Base-by-base conservation (phyloP, 2,888 invertebrate species). In the Dendrolimus houi region DNA sequence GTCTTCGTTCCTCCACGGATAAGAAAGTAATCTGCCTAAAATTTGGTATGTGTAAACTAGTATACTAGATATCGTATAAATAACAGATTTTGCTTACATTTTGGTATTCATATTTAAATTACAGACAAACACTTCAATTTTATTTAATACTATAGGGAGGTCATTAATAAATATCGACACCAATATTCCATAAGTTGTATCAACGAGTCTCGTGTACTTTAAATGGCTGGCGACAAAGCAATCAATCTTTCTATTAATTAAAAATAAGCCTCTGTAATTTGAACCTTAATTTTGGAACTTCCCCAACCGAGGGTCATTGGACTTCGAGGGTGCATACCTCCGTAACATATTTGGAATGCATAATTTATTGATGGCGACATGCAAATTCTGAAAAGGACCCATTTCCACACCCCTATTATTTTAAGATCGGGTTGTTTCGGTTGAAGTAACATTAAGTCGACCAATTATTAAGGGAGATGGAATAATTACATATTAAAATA, bases 301-400 rank as follows among this genome's bases (percentile, higher is more conserved):
- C 79, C 79, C 79, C 77, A 77, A 76, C 76, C 72, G 74, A 74
- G 73, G 75, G 75, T 71, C 74, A 78, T 79, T 70, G 59, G 63
- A 66, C 66, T 71, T 72, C 69, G 67, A 63, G 70, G 75, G 79
- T 69, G 78, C 75, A 65, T 74, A 74, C 69, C 70, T 72, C 75
- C 77, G 75, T 76, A 76, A 74, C 74, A 78, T 77, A 77, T 78
- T 77, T 75, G 71, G 64, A 75, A 81, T 81, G 77, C 75, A 73
- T 80, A 85, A 84, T 83, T 81, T 81, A 80, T 74, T 77, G 74
- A 53, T 55, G 55, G 53, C 54, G 54, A 55, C 42, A 59, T 56
- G 56, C 59, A 59, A 59, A 56, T 54, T 53, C 56, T 41, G 29
- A 12, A 47, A 56, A 41, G 54, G 29, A 9, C 66, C 66, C 63